Base-by-base conservation (phyloP, 2,888 invertebrate species). In the Drosophila bunnanda region DNA sequence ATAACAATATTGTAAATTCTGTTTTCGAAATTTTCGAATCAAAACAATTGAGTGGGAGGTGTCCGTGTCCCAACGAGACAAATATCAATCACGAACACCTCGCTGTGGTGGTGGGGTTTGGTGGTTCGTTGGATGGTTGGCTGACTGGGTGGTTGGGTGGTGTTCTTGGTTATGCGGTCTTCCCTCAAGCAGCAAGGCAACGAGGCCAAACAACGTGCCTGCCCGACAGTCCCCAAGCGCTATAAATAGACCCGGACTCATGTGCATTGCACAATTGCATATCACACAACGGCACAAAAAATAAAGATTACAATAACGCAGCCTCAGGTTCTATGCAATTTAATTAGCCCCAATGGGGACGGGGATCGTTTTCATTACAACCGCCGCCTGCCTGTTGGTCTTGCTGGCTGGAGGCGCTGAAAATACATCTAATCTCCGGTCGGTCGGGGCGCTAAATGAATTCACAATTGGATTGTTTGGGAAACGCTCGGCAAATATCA, bases 11-110 rank as follows among this genome's bases (percentile, higher is more conserved):
- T 43, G 38, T 70, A 50, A 70, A 50, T 41, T 54, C 32, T 72
- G 46, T 48, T 38, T 48, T 39, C 43, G 32, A 53, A 36, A 71
- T 34, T 39, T 43, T 28, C 41, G 46, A 77, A 76, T 74, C 79
- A 77, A 82, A 85, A 70, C 79, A 82, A 77, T 75, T 85, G 82
- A 59, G 64, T 32, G 76, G 84, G 70, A 78, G 84, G 70, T 84
- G 78, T 73, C 66, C 66, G 65, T 72, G 67, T 38, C 65, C 66
- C 68, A 72, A 58, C 38, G 72, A 54, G 59, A 74, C 79, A 80
- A 64, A 72, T 80, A 67, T 79, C 83, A 80, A 83, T 82, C 80
- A 80, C 52, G 30, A 53, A 28, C 50, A 36, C 62, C 52, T 41
- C 52, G 50, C 15, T 50, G 50, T 48, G 30, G 48, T 61, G 55